Evolutionary conservation across 1,140 invertebrate species (phyloP), one percentile per base, ranked within the genome.

Genomic region (Metopolophium dirhodum): DNA sequence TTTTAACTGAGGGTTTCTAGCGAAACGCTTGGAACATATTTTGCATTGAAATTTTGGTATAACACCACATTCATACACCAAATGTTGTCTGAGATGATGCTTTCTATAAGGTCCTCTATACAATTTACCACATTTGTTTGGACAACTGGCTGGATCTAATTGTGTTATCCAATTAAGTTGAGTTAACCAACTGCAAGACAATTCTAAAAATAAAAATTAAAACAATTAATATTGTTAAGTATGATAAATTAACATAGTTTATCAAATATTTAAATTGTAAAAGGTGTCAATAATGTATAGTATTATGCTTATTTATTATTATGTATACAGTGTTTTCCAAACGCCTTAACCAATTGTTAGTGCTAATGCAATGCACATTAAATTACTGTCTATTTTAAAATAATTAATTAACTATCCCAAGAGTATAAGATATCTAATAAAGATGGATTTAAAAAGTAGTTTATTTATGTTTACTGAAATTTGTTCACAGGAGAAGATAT

Each of bases 11-110:
- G 68, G 35, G n/a, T 83, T 68, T 54, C 90, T 47, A 45, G 77
- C 35, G 20, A 94, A 94, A 51, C 82, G 20, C 47, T 94, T 94
- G 0, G n/a, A 41, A 94, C 95, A 95, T 51, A 94, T 94, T 30
- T 94, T 94, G 94, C 95, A 95, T 7, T 94, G 94, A 94, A 95
- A 95, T 94, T 95, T 94, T 20, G 95, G 95, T 49, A 94, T 94
- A 51, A 94, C 94, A 47, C 95, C 95, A 94, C 95, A 95, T 94
- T 95, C 95, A 57, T 94, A 94, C 35, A 93, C 85, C 22, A 92
- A 45, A 88, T 95, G 94, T 77, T 94, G 91, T 57, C 49, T 68
- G 41, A 94, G 82, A 54, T 93, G 68, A n/a, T 14, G 20, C 85
- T 92, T 92, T 92, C 91, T 92, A 51, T 83, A 41, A 7, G 11